These are phyloP conservation scores for Takifugu bimaculatus DNA, from an alignment of 2,113 vertebrate species.

Conservation along the genomic window DNA sequence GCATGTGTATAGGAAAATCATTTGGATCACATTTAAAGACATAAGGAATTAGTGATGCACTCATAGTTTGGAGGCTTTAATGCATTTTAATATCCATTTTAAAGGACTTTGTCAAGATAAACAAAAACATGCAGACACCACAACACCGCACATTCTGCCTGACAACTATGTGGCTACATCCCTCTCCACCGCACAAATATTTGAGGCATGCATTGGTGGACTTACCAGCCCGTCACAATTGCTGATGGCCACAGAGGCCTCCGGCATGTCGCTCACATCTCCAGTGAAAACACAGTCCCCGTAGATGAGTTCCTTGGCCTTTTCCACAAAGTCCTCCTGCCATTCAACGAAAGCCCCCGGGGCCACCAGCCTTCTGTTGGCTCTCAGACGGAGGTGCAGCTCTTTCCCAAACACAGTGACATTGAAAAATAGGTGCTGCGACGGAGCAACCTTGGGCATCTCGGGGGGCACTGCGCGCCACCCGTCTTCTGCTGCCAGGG, in stretches of 20 bases:
- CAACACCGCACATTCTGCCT: not conserved
- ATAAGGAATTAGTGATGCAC: not conserved
- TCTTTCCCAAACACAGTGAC: slow-evolving; percentile 90
- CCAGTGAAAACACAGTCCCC: slow-evolving; percentile 88
- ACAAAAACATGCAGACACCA: slow-evolving; percentile 1
- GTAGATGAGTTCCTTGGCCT: slow-evolving; percentile 76
- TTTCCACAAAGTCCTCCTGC: slow-evolving; percentile 90
- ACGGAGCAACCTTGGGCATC: slow-evolving; percentile 28
- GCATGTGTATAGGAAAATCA: not conserved
- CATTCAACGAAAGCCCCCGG: slow-evolving; percentile 84
- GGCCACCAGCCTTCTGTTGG: slow-evolving; percentile 83
- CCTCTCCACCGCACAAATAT: not conserved
- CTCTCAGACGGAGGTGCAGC: slow-evolving; percentile 86
- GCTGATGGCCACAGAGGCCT: slow-evolving; percentile 90
- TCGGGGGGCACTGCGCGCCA: slow-evolving; percentile 75
- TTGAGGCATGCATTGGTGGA: slow-evolving; percentile 9
- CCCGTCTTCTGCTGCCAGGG: slow-evolving; percentile 47
- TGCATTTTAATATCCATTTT: not conserved
- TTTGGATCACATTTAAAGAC: not conserved
- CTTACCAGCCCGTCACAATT: slow-evolving; percentile 98
- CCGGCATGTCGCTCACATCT: slow-evolving; percentile 86
- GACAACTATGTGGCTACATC: not conserved
- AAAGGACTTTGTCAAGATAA: slow-evolving; percentile 3
- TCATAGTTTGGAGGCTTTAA: not conserved
- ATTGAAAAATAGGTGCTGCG: slow-evolving; percentile 86